Conservation (phyloP, 2,113 vertebrate genomes). For the Oryzias curvinotus region DNA sequence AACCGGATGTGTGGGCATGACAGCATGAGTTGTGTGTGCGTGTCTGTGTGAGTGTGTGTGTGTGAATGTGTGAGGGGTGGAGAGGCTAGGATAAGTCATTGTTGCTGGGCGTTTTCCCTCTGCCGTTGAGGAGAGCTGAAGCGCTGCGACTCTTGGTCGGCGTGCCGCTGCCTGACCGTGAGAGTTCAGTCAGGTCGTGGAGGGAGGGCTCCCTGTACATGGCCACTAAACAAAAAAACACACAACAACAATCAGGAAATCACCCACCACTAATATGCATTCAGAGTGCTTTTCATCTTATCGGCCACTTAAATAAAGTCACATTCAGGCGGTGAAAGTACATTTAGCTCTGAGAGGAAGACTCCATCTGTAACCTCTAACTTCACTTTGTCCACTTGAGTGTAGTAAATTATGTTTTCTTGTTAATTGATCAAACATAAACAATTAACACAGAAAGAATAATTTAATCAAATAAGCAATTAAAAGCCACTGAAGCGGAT, state of each 20-base stretch:
- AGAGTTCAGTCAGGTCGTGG: slow-evolving; percentile 97
- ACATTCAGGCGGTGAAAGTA: not conserved
- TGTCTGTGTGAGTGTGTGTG: slow-evolving; percentile 77
- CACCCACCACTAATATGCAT: slow-evolving; percentile 1
- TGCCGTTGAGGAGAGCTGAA: slow-evolving; percentile 93
- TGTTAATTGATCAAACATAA: not conserved
- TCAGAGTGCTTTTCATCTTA: slow-evolving; percentile 1
- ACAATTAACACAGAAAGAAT: slow-evolving; percentile 4
- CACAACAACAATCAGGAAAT: slow-evolving; percentile 6
- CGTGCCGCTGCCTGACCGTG: slow-evolving; percentile 92
- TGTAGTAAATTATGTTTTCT: not conserved
- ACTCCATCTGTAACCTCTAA: not conserved
- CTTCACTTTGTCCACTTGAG: slow-evolving; percentile 3
- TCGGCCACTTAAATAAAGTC: not conserved
- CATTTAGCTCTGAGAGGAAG: not conserved
- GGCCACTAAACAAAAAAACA: slow-evolving; percentile 81
- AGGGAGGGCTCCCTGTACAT: slow-evolving; percentile 99
- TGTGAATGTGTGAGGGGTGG: slow-evolving; percentile 65
- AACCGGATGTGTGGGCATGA: slow-evolving; percentile 57
- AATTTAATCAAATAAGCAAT: not conserved
- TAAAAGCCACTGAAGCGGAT: slow-evolving; percentile 3
- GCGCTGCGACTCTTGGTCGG: slow-evolving; percentile 98
- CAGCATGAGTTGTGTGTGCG: slow-evolving; percentile 66
- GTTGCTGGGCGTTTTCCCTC: slow-evolving; percentile 94
- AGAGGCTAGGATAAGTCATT: slow-evolving; percentile 93